Conservation (phyloP, 2,797 vertebrate species). For the Eptatretus atami region DNA sequence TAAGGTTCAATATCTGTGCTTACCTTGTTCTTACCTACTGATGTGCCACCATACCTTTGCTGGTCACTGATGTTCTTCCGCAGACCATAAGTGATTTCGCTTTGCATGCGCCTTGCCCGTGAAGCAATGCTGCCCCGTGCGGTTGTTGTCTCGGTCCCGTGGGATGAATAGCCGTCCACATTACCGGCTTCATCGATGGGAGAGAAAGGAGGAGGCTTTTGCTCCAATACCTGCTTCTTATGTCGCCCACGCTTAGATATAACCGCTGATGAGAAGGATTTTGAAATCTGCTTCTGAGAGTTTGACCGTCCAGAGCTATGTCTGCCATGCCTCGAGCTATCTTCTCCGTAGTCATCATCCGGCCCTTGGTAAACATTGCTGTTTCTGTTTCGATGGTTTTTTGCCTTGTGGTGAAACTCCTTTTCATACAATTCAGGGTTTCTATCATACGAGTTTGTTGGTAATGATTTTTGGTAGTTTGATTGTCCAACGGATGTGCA, state of each 20-base stretch:
- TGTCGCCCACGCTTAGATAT: conserved; percentile 91
- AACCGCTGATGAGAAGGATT: conserved; percentile 27
- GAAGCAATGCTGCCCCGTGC: conserved; percentile 45
- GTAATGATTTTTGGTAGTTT: conserved; percentile 14
- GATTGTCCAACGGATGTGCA: too few relatives aligned
- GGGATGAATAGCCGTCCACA: conserved; percentile 71
- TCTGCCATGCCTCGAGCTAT: conserved; percentile 27
- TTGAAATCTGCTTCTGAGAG: conserved; percentile 57
- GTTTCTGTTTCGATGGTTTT: conserved; percentile 30
- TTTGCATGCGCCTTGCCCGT: conserved; percentile 50
- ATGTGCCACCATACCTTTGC: conserved; percentile 50
- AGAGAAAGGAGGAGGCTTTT: conserved; percentile 96
- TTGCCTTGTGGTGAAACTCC: conserved; percentile 25
- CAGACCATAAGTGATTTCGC: conserved; percentile 46
- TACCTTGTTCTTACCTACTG: conserved; percentile 26
- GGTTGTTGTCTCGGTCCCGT: conserved; percentile 32
- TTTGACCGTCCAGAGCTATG: conserved; percentile 20
- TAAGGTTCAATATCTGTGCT: conserved; percentile 45
- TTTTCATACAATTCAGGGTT: conserved; percentile 47
- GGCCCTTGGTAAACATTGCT: conserved; percentile 10
- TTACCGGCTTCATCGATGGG: conserved; percentile 95
- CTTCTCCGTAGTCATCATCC: conserved; percentile 13
- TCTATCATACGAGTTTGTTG: conserved; percentile 25
- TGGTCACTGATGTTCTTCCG: conserved; percentile 81
- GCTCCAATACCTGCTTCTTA: conserved; percentile 86